Percentiles rank a stretch among this genome's conserved stretches.
These are phyloP conservation scores for Heliconius cydno DNA, from an alignment of 2,888 invertebrate species.

Conservation along the genomic window DNA sequence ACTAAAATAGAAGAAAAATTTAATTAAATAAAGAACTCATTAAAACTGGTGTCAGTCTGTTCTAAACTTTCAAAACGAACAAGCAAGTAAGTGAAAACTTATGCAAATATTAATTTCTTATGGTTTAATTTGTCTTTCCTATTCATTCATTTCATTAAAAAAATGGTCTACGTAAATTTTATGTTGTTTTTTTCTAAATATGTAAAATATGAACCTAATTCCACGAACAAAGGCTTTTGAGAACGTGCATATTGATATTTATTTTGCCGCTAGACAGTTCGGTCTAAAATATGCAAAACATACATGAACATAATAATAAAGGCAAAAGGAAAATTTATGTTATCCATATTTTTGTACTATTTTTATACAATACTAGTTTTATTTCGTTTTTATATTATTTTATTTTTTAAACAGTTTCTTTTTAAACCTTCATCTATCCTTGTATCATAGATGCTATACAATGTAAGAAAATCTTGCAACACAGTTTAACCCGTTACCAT, in stretches of 20 bases:
- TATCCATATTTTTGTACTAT: not conserved
- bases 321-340: not conserved
- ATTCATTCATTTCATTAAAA: too few relatives aligned
- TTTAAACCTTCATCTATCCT: too few relatives aligned
- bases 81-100: too few relatives aligned
- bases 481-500: too few relatives aligned
- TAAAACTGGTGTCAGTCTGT: not conserved
- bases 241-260: conserved; percentile 25
- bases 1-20: not conserved
- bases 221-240: conserved; percentile 17
- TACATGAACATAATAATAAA: not conserved
- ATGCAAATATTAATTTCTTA: too few relatives aligned
- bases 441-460: not conserved
- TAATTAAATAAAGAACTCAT: not conserved
- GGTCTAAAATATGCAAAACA: not conserved
- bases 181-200: not conserved
- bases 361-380: not conserved
- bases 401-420: not conserved
- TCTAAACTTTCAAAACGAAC: too few relatives aligned
- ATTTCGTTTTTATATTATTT: not conserved
- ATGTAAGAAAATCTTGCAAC: not conserved
- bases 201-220: conserved; percentile 11
- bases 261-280: conserved; percentile 23
- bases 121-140: too few relatives aligned
- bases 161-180: too few relatives aligned